Evolutionary conservation across 2,888 invertebrate species (phyloP), one percentile per base, ranked within the genome.

Genomic region (Cancer borealis): DNA sequence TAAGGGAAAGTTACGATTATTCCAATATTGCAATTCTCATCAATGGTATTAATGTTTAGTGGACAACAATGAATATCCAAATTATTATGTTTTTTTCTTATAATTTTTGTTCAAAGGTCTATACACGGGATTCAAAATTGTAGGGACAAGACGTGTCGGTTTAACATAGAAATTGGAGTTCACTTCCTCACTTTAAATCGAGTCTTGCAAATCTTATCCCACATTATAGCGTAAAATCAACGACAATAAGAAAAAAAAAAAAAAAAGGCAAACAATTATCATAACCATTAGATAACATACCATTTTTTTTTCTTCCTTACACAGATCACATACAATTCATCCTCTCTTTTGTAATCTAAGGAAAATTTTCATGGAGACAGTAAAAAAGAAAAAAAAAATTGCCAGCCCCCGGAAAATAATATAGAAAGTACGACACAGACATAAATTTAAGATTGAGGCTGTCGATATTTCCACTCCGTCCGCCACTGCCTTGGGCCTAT

Each of bases 401-500:
- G 8, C 17, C 84, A 73, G 39, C 39, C 39, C 0, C 39, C 39
- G 39, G 39, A 84, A 84, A 84, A 84, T 39, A 10, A 84, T 84
- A 84, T 2, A 84, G 39, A 84, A 84, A 10, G 10, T 84, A 39
- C 84, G 84, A 39, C 84, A 39, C 84, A 14, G 84, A 39, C 30
- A 39, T 84, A 84, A 84, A 84, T 84, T 39, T 84, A 12, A 84
- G 84, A 84, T 84, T 84, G 39, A 39, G 84, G 30, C 84, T 84
- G 84, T 84, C 84, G 84, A 84, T 84, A 84, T 39, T 84, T 84
- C 84, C 84, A 84, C 84, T 84, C 84, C 84, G 90, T 90, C 90
- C 54, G 46, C 90, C 49, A 90, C 90, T 90, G 47, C 60, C 90
- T n/a, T 54, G 90, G 90, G 90, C 90, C 90, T 90, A 60, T 90